Evolutionary conservation across 1,140 invertebrate genomes (phyloP).

Genomic region (Pachyrhynchus sulphureomaculatus): DNA sequence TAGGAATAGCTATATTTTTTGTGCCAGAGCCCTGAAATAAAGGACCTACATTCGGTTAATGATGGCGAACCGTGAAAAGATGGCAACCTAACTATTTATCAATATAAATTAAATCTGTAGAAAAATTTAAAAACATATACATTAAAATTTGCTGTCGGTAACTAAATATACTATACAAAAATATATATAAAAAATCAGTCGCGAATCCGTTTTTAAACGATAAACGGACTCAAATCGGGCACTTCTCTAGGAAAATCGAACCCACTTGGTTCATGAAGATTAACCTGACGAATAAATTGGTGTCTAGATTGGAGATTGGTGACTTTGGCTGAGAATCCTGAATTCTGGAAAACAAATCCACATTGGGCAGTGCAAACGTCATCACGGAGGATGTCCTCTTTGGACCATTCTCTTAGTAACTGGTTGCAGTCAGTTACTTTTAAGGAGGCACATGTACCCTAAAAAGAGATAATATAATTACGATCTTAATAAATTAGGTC

Average conservation of each 20-base stretch:
- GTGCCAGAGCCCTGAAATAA: no score
- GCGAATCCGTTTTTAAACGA: slow-evolving; percentile 45
- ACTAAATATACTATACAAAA: not conserved
- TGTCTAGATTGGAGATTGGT: slow-evolving; percentile 48
- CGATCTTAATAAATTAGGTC: no score
- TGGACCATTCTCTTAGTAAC: slow-evolving; percentile 76
- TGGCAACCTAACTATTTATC: no score
- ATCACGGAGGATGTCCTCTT: slow-evolving; percentile 78
- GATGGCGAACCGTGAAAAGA: no score
- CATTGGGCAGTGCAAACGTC: slow-evolving; percentile 90
- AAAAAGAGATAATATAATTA: slow-evolving; percentile 45
- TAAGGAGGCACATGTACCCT: slow-evolving; percentile 87
- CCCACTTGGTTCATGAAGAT: slow-evolving; percentile 43
- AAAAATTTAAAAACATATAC: no score
- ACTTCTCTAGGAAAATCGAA: slow-evolving; percentile 53
- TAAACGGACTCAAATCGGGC: slow-evolving; percentile 65
- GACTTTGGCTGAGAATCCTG: slow-evolving; percentile 37
- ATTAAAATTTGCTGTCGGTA: no score
- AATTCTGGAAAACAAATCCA: slow-evolving; percentile 60
- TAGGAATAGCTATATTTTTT: no score
- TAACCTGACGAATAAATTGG: slow-evolving; percentile 47
- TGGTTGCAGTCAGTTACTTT: slow-evolving; percentile 85
- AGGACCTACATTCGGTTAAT: no score
- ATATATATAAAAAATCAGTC: slow-evolving; percentile 1
- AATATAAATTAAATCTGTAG: no score